Evolutionary conservation across 2,797 vertebrate species (phyloP).

Genomic region (Dipus sagitta): DNA sequence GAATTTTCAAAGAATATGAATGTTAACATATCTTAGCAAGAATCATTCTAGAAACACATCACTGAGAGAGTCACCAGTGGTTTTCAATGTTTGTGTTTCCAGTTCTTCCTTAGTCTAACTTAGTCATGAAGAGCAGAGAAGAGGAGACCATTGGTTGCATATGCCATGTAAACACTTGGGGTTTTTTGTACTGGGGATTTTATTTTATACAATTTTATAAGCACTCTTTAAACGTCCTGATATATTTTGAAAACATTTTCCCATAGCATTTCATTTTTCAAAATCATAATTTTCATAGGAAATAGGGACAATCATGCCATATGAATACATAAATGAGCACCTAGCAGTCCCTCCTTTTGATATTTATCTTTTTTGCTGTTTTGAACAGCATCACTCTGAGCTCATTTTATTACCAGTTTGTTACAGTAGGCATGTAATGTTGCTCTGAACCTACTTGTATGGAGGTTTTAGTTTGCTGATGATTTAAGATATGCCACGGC

Average conservation of each 20-base stretch:
- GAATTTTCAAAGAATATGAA: neutral
- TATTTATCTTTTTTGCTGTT: constrained; percentile 7
- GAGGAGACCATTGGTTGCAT: neutral
- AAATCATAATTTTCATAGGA: neutral
- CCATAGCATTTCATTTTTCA: constrained; percentile 11
- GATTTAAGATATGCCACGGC: neutral
- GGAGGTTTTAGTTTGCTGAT: neutral
- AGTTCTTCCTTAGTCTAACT: neutral
- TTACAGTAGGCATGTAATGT: neutral
- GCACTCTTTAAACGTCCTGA: neutral
- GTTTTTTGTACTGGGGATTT: neutral
- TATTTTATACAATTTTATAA: neutral
- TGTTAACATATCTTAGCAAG: neutral
- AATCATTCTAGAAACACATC: neutral
- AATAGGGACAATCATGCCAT: neutral
- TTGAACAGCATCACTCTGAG: neutral
- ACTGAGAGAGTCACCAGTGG: neutral
- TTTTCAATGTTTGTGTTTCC: neutral
- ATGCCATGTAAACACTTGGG: neutral
- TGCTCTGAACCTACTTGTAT: neutral
- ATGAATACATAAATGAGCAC: neutral
- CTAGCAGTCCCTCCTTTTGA: neutral
- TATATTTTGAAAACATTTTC: neutral
- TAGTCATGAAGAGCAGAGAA: neutral
- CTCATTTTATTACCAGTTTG: neutral